These are phyloP conservation scores for Dryobotodes eremita DNA, from an alignment of 2,888 invertebrate species.

Conservation along the genomic window DNA sequence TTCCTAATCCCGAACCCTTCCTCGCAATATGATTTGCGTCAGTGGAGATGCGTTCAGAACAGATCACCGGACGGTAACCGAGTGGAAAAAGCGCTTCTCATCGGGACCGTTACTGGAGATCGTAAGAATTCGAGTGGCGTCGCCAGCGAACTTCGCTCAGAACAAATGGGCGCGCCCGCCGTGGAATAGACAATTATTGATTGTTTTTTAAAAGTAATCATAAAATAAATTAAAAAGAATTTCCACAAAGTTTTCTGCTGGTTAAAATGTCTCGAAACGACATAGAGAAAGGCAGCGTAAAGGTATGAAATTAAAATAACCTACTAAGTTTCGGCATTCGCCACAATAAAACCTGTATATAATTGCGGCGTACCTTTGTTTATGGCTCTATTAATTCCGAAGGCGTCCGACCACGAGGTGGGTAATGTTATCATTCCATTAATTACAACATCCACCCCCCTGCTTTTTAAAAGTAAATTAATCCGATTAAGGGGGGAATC, in stretches of 20 bases:
- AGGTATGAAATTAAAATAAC: background rate
- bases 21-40: constrained; percentile 91
- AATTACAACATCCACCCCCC: constrained; percentile 89
- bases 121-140: constrained; percentile 82
- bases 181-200: constrained; percentile 54
- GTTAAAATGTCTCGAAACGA: background rate
- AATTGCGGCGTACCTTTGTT: constrained; percentile 71
- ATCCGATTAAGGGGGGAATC: constrained; percentile 90
- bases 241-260: background rate
- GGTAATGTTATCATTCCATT: constrained; percentile 91
- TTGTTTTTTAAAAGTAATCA: constrained; percentile 24
- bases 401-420: constrained; percentile 87
- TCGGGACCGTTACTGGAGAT: constrained; percentile 81
- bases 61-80: constrained; percentile 90
- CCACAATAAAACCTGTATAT: constrained; percentile 41
- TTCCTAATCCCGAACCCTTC: constrained; percentile 88
- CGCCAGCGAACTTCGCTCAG: constrained; percentile 59
- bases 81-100: constrained; percentile 90
- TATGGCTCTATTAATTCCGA: constrained; percentile 75
- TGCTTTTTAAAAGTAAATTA: constrained; percentile 90
- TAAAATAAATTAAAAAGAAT: background rate
- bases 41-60: constrained; percentile 89
- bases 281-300: background rate
- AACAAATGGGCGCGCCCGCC: constrained; percentile 57
- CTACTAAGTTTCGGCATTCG: background rate